phyloP scores from a whole-genome alignment of 2,797 vertebrate genomes.

The Neostethus bicornis region DNA sequence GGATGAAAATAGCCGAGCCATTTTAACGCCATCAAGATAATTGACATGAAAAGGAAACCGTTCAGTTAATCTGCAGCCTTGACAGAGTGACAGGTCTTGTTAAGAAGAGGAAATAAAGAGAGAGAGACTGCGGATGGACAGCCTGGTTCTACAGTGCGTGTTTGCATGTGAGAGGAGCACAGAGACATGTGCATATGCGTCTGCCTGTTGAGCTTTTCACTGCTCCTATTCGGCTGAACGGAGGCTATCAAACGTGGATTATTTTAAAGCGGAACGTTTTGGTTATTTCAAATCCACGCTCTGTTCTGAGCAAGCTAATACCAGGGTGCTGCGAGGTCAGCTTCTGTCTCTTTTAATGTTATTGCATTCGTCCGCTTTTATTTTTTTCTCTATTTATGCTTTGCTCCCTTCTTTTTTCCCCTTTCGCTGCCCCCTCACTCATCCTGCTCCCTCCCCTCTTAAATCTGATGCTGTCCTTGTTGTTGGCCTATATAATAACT shows the following conservation, averaged over 20 bases:
- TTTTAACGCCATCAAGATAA: slow-evolving; percentile 27
- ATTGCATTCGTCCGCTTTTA: slow-evolving; percentile 37
- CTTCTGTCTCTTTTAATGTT: slow-evolving; percentile 45
- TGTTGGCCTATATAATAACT: slow-evolving; percentile 65
- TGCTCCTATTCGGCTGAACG: slow-evolving; percentile 33
- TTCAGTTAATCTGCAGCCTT: slow-evolving; percentile 38
- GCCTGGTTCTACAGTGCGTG: neutral
- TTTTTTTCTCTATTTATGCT: slow-evolving; percentile 19
- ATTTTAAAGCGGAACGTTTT: slow-evolving; percentile 46
- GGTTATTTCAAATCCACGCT: slow-evolving; percentile 51
- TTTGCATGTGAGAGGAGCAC: neutral
- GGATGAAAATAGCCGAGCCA: slow-evolving; percentile 7
- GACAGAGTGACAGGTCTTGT: slow-evolving; percentile 38
- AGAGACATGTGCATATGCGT: slow-evolving; percentile 5
- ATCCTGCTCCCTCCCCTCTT: slow-evolving; percentile 10
- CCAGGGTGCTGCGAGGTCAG: slow-evolving; percentile 41
- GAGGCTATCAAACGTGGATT: slow-evolving; percentile 54
- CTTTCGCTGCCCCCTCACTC: slow-evolving; percentile 15
- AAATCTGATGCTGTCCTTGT: slow-evolving; percentile 54
- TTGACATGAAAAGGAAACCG: slow-evolving; percentile 36
- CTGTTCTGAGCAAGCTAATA: slow-evolving; percentile 55
- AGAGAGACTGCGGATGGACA: slow-evolving; percentile 12
- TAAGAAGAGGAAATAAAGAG: slow-evolving; percentile 34
- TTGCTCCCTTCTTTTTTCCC: neutral
- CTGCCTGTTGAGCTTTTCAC: slow-evolving; percentile 11